Evolutionary conservation across 2,113 vertebrate genomes (phyloP).

Genomic region (Myrmophylax atrothorax): DNA sequence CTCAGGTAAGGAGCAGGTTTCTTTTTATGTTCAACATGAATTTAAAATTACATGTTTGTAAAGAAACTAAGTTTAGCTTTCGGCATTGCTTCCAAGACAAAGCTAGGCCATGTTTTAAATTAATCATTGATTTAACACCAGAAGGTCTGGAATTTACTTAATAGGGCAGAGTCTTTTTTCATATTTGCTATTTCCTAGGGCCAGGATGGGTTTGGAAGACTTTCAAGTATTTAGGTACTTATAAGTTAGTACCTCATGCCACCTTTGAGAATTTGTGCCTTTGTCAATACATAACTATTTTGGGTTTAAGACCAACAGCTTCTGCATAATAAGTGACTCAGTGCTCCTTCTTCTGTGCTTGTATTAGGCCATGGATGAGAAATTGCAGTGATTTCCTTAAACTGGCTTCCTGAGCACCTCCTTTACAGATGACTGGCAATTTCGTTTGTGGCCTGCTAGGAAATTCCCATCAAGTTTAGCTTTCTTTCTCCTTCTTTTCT

Average conservation of each 20-base stretch:
- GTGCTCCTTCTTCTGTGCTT: not conserved
- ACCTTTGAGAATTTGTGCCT: not conserved
- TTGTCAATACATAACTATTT: not conserved
- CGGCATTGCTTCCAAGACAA: not conserved
- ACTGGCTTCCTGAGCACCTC: not conserved
- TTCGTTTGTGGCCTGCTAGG: conserved; percentile 46
- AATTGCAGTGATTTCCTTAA: conserved; percentile 37
- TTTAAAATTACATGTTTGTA: not conserved
- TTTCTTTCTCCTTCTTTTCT: conserved; percentile 52
- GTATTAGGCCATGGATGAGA: not conserved
- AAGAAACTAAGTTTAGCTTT: not conserved
- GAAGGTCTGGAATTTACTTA: not conserved
- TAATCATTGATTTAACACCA: not conserved
- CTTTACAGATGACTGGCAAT: conserved; percentile 35
- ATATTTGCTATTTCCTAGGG: not conserved
- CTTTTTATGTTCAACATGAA: not conserved
- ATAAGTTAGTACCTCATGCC: not conserved
- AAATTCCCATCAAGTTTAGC: conserved; percentile 59
- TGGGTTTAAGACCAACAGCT: not conserved
- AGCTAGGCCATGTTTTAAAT: not conserved
- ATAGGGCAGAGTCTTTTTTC: not conserved
- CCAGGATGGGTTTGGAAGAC: not conserved
- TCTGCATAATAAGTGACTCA: not conserved
- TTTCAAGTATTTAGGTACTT: not conserved
- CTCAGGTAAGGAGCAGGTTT: not conserved